Evolutionary conservation across 2,888 invertebrate species (phyloP), one percentile per base, ranked within the genome.

Genomic region (Lycocerus yunnanus): DNA sequence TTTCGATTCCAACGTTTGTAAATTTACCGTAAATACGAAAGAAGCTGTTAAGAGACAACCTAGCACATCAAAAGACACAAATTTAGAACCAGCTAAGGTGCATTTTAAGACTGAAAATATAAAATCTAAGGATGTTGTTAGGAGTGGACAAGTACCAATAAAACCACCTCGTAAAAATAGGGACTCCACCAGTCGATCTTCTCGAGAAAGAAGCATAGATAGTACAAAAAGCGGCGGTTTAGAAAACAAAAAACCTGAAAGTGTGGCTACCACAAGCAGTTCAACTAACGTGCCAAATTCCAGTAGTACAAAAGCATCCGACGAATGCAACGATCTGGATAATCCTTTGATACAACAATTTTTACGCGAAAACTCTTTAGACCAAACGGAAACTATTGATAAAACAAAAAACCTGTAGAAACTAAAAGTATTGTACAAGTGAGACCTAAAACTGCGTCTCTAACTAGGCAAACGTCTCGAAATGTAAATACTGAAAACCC

Each of bases 1-100:
- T 86, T 95, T 96, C 82, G 96, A 97, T 87, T 96, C 96, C 0
- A 96, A 96, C 24, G 96, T 97, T 72, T 96, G 96, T 21, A 95
- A 94, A 87, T 95, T 96, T 83, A 94, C 95, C 5, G 89, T 91
- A 4, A 86, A 85, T 73, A 78, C 82, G 4, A 81, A 80, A 84
- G 63, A 86, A 84, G 58, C 88, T 85, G 77, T 83, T 83, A 83
- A 87, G 85, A 74, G 86, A 24, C 43, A 43, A 43, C 15, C 16
- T 14, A 20, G 18, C 69, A 15, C 73, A 24, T 11, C 69, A 24
- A 43, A 43, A 43, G 43, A 43, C 43, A 43, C 43, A n/a, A 43
- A 43, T 43, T 43, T n/a, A 43, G 43, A 43, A 43, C 43, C n/a
- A 43, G 18, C 61, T 3, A 63, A 63, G 13, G 61, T 63, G 13